These are phyloP conservation scores for Aphelenchoides fujianensis DNA, from an alignment of 1,140 invertebrate genomes.

Conservation along the genomic window DNA sequence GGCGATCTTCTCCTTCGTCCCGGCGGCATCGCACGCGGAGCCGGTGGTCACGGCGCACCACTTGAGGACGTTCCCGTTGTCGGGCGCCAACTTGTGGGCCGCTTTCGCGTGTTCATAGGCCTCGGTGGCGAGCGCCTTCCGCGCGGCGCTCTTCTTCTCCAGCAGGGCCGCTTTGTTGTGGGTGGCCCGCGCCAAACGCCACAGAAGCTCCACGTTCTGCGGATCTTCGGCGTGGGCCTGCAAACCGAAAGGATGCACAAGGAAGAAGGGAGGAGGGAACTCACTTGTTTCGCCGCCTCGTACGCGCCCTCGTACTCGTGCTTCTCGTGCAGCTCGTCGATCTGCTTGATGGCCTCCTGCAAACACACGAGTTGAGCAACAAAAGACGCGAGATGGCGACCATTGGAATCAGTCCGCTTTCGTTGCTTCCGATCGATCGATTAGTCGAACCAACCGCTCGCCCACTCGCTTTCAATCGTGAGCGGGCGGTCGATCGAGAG, in stretches of 20 bases:
- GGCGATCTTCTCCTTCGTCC: constrained; percentile 63
- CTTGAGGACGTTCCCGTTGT: constrained; percentile 46
- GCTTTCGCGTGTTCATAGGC: constrained; percentile 22
- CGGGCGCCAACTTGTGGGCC: constrained; percentile 25
- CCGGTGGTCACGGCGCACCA: constrained; percentile 45
- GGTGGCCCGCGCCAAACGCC: constrained; percentile 26
- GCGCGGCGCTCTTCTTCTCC: constrained; percentile 19
- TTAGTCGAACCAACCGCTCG: too few species aligned
- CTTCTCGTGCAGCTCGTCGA: constrained; percentile 27
- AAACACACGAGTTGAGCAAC: constrained; percentile 7
- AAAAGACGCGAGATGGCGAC: background rate
- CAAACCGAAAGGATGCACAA: background rate
- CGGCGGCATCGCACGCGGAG: constrained; percentile 23
- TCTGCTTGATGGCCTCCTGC: constrained; percentile 18
- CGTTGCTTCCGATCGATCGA: too few species aligned
- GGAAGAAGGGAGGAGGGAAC: background rate
- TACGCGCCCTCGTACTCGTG: constrained; percentile 8
- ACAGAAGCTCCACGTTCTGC: background rate
- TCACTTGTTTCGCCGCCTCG: constrained; percentile 6
- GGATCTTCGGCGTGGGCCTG: background rate
- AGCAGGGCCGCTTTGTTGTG: background rate
- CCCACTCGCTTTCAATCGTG: too few species aligned
- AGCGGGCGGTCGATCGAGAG: too few species aligned
- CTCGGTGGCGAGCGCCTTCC: constrained; percentile 23
- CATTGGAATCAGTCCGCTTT: too few species aligned